Evolutionary conservation across 2,888 invertebrate genomes (phyloP).

Genomic region (Dermolepida albohirtum): DNA sequence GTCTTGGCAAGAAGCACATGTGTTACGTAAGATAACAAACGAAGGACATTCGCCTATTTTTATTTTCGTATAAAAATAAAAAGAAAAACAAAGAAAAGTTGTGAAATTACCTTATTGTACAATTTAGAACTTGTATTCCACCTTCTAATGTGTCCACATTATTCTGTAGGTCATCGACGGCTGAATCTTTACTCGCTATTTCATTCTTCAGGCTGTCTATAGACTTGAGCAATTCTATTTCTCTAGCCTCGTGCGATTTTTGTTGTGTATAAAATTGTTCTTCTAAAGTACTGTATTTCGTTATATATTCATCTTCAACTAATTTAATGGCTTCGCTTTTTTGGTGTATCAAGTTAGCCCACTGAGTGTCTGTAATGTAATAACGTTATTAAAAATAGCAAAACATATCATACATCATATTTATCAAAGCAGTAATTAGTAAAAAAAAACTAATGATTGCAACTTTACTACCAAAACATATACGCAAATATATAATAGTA

Average conservation of each 20-base stretch:
- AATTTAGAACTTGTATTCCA: constrained; percentile 64
- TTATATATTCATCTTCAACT: constrained; percentile 72
- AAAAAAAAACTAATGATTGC: no score
- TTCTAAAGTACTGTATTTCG: constrained; percentile 65
- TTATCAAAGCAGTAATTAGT: no score
- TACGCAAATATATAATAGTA: no score
- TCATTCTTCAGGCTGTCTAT: constrained; percentile 63
- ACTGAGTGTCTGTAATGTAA: constrained; percentile 70
- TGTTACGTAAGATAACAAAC: constrained; percentile 9
- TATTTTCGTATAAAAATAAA: constrained; percentile 7
- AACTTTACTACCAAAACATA: no score
- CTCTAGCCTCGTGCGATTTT: constrained; percentile 62
- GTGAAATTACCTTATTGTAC: constrained; percentile 41
- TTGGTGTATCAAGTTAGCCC: constrained; percentile 73
- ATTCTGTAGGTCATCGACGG: constrained; percentile 63
- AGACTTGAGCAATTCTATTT: constrained; percentile 63
- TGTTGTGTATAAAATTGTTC: constrained; percentile 64
- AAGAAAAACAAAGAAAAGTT: neutral
- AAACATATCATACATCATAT: no score
- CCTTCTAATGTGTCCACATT: constrained; percentile 65
- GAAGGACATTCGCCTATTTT: constrained; percentile 27
- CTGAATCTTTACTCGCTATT: constrained; percentile 60
- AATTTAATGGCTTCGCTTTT: constrained; percentile 72
- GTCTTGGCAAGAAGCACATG: constrained; percentile 18
- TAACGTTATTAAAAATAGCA: neutral